Conservation (phyloP, 1,140 invertebrate genomes). For the Dreissena rostriformis region DNA sequence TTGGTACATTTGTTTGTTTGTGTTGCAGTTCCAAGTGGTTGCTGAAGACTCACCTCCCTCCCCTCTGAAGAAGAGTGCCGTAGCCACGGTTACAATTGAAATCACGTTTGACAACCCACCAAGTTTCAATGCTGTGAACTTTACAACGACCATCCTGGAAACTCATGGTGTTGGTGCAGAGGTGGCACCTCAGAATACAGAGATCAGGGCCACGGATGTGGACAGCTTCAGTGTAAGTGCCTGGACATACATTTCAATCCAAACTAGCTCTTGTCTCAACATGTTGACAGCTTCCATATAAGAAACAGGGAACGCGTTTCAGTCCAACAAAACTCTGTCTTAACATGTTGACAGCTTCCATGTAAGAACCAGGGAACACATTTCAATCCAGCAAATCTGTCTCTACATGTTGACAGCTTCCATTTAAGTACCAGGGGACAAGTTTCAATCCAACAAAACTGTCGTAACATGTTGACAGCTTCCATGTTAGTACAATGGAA, state of each 20-base stretch:
- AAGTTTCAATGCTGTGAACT: slow-evolving; percentile 82
- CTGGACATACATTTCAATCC: background rate
- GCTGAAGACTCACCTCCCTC: slow-evolving; percentile 52
- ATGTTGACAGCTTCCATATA: background rate
- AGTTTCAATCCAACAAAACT: background rate
- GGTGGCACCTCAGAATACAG: slow-evolving; percentile 41
- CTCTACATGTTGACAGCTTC: slow-evolving; percentile 64
- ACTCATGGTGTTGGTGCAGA: slow-evolving; percentile 46
- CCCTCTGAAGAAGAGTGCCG: slow-evolving; percentile 15
- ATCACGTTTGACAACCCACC: slow-evolving; percentile 73
- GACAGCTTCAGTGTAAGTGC: slow-evolving; percentile 57
- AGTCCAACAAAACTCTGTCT: too few species aligned
- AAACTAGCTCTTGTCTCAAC: background rate
- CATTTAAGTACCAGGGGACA: slow-evolving; percentile 6
- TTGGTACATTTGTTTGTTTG: background rate
- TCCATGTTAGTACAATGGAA: background rate
- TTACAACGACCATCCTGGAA: slow-evolving; percentile 87
- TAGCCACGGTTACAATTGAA: slow-evolving; percentile 65
- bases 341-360: too few species aligned
- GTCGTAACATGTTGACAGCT: background rate
- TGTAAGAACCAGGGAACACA: too few species aligned
- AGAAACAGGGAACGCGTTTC: background rate
- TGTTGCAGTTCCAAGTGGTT: slow-evolving; percentile 58
- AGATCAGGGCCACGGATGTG: slow-evolving; percentile 60
- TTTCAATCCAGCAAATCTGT: too few species aligned